These are phyloP conservation scores for Heteractis magnifica DNA, from an alignment of 92 coral and sea anemone species.

Conservation along the genomic window DNA sequence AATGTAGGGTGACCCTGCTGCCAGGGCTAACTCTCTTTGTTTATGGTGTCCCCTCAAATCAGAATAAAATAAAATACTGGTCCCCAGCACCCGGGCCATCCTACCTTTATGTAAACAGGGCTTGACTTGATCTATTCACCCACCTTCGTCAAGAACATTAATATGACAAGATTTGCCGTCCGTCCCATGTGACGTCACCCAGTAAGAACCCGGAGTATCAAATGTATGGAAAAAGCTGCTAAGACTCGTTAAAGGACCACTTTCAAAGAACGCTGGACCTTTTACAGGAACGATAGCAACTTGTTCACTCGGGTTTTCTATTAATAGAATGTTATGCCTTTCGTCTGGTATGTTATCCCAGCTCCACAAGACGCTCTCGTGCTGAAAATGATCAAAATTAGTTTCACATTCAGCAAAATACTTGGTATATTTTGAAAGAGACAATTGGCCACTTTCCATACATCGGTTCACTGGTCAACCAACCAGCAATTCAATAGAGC, in stretches of 20 bases:
- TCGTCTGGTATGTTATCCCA: constrained; percentile 59
- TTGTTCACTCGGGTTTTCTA: constrained; percentile 58
- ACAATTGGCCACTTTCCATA: too few relatives aligned
- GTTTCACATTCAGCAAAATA: neutral
- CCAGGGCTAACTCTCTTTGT: too few relatives aligned
- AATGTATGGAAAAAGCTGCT: constrained; percentile 86
- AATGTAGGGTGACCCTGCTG: too few relatives aligned
- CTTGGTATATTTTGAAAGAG: neutral
- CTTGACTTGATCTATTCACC: neutral
- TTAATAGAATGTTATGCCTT: constrained; percentile 70
- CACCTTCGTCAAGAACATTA: constrained; percentile 67
- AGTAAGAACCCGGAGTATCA: constrained; percentile 71
- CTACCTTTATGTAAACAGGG: too few relatives aligned
- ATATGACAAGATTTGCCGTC: constrained; percentile 50
- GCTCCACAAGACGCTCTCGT: constrained; percentile 80
- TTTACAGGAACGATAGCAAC: constrained; percentile 45
- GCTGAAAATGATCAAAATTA: constrained; percentile 29
- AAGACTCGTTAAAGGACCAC: constrained; percentile 51
- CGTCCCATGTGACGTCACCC: constrained; percentile 75
- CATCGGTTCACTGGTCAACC: too few relatives aligned
- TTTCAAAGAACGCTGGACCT: constrained; percentile 74
- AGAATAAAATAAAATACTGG: too few relatives aligned
- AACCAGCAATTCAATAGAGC: too few relatives aligned
- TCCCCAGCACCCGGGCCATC: too few relatives aligned
- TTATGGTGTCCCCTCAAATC: too few relatives aligned